phyloP scores from a whole-genome alignment of 2,113 vertebrate genomes.

The rabbit (Oryctolagus cuniculus) region mOryCun1.1 NC_091435.1:149561001-149561500 shows the following conservation, averaged over 20 bases:
- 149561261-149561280: neutral
- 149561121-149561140: too few relatives aligned
- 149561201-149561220: neutral
- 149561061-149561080: too few relatives aligned
- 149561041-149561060: too few relatives aligned
- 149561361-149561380: neutral
- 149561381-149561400: neutral
- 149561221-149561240: neutral
- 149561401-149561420: neutral
- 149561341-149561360: neutral
- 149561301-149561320: neutral
- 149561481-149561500: neutral
- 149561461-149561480: slow-evolving; percentile 10
- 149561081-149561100: too few relatives aligned
- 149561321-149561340: neutral
- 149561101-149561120: too few relatives aligned
- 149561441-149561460: neutral
- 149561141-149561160: too few relatives aligned
- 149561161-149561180: neutral
- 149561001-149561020: neutral
- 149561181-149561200: neutral
- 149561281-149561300: neutral
- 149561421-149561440: neutral
- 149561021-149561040: neutral
- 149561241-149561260: neutral